These are phyloP conservation scores for Synanthedon myopaeformis DNA, from an alignment of 2,888 invertebrate genomes.

Conservation along the genomic window DNA sequence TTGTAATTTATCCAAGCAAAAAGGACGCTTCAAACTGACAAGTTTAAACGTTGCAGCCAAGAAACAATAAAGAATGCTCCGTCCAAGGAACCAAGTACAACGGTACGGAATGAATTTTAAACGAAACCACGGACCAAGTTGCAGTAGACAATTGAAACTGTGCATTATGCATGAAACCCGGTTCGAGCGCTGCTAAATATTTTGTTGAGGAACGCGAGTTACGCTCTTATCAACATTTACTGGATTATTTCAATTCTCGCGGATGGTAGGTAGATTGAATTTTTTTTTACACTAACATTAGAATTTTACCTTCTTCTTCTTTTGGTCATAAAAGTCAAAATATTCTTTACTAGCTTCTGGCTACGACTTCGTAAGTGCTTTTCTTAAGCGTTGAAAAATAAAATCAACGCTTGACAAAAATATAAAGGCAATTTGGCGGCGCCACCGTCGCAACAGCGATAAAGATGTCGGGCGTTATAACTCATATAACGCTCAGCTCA, in stretches of 20 bases:
- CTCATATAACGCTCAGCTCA: too few species aligned
- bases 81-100: slow-evolving; percentile 13
- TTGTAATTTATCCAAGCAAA: background rate
- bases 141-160: slow-evolving; percentile 48
- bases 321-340: too few species aligned
- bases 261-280: too few species aligned
- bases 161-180: slow-evolving; percentile 48
- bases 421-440: too few species aligned
- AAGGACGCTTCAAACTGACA: background rate
- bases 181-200: slow-evolving; percentile 25
- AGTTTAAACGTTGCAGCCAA: slow-evolving; percentile 7
- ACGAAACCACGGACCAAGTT: slow-evolving; percentile 12
- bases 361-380: too few species aligned
- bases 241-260: background rate
- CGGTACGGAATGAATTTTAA: slow-evolving; percentile 42
- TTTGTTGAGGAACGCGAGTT: slow-evolving; percentile 9
- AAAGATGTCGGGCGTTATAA: too few species aligned
- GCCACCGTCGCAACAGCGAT: too few species aligned
- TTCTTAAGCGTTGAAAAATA: too few species aligned
- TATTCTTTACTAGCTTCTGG: too few species aligned
- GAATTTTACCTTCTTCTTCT: too few species aligned
- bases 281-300: too few species aligned
- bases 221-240: background rate
- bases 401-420: too few species aligned
- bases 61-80: slow-evolving; percentile 24